Evolutionary conservation across 2,888 invertebrate genomes (phyloP), one percentile per base, ranked within the genome.

Genomic region (Amiota minor): DNA sequence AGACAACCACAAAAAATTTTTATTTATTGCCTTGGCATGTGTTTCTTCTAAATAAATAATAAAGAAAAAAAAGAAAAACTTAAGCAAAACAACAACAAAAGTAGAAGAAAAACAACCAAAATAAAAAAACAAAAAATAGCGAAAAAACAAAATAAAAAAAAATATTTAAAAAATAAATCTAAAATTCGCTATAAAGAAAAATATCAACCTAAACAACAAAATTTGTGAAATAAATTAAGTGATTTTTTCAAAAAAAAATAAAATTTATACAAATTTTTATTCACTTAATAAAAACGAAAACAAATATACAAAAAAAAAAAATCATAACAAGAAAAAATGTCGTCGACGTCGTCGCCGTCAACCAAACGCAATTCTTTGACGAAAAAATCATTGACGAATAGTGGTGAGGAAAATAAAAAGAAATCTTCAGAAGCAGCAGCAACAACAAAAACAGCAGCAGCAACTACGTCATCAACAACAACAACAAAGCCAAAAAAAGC

Each of bases 1-100:
- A 46, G 16, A 47, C 46, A n/a, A 14, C 79, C 86, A 86, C 86
- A 86, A 86, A 83, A 84, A 86, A 78, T 85, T 11, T 84, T 83
- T 83, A 84, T 84, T 84, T 86, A 84, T 84, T 86, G 76, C 84
- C 77, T 77, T 78, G 74, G 86, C 20, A 59, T 20, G 20, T 59
- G 59, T 59, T 20, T 59, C 20, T 20, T 59, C 18, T 75, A 77
- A 35, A 35, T 35, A 35, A 35, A 35, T 4, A 35, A 35, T 77
- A 79, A 74, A 76, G 77, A 73, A 20, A 18, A 73, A 46, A 69
- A 35, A 23, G 65, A 76, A 75, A 20, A 16, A 12, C 53, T 62
- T 49, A 23, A 45, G 14, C 74, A 74, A 74, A 74, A 68, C 23
- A 75, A 59, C 73, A 76, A 76, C 46, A 65, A 65, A 49, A 55